phyloP scores from a whole-genome alignment of 1,140 invertebrate species.

The Drosophila rhopaloa region DNA sequence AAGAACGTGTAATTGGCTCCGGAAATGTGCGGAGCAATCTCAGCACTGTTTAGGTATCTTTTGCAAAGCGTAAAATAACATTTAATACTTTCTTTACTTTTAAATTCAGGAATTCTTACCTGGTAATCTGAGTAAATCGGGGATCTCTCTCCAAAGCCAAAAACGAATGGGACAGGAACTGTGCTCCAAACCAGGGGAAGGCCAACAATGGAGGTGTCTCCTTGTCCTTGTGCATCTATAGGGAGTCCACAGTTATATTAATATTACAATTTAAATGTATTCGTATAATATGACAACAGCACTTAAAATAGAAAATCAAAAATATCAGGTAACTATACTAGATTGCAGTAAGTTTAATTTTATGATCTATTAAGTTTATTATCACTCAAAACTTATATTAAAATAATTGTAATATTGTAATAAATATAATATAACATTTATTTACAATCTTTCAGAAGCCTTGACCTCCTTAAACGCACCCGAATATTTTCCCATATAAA shows the following conservation, averaged over 20 bases:
- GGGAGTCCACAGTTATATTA: neutral
- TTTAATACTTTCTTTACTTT: neutral
- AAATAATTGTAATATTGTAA: no score
- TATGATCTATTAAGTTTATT: no score
- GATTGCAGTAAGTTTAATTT: no score
- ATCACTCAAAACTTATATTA: no score
- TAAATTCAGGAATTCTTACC: conserved; percentile 39
- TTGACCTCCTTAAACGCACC: no score
- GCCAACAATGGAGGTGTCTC: conserved; percentile 88
- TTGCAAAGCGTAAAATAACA: neutral
- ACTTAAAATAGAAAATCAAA: no score
- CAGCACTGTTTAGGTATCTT: conserved; percentile 86
- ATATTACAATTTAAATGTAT: no score
- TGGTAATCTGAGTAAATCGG: conserved; percentile 86
- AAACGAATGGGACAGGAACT: conserved; percentile 88
- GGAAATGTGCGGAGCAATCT: conserved; percentile 86
- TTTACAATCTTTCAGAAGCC: no score
- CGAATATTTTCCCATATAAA: no score
- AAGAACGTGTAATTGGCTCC: conserved; percentile 88
- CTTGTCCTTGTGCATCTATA: conserved; percentile 86
- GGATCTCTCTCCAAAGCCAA: conserved; percentile 86
- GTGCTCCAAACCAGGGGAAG: conserved; percentile 88
- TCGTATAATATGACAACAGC: no score
- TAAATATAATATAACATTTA: no score
- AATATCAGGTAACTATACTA: no score